Evolutionary conservation across 2,888 invertebrate genomes (phyloP), one percentile per base, ranked within the genome.

Genomic region (Cabera pusaria): DNA sequence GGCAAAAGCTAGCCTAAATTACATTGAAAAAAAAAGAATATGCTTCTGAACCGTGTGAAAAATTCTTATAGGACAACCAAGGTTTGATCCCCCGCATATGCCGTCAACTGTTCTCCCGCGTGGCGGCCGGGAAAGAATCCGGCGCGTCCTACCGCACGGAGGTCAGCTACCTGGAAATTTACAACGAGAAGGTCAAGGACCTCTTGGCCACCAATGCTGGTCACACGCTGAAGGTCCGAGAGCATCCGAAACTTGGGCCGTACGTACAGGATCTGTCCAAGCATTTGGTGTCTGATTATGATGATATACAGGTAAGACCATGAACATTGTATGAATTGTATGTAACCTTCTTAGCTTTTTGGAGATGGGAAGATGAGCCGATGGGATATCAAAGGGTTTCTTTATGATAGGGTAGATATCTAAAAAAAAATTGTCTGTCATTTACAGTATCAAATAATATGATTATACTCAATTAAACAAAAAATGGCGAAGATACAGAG

Each of bases 21-120:
- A n/a, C n/a, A n/a, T n/a, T n/a, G n/a, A n/a, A n/a, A n/a, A n/a
- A n/a, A n/a, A n/a, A n/a, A n/a, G n/a, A n/a, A n/a, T n/a, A n/a
- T n/a, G n/a, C n/a, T n/a, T n/a, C n/a, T n/a, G n/a, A n/a, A n/a
- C n/a, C n/a, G n/a, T n/a, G n/a, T n/a, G n/a, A n/a, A n/a, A n/a
- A n/a, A n/a, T n/a, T n/a, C 14, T 14, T 14, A 3, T 77, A 94
- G 91, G 94, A 94, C 53, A 92, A 92, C 78, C 95, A 94, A 66
- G 96, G 96, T 1, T 85, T 96, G 18, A 96, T 96, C 69, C 96
- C 96, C 0, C 90, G 96, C 41, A 96, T 97, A 59, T 97, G 96
- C 67, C 93, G 96, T 56, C 93, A 94, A 51, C 85, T 96, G 35
- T 96, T 97, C 81, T 91, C 93, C 8, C 92, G 95, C 21, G 96